Conservation (phyloP, 2,797 vertebrate genomes). For the Pseudochaenichthys georgianus region DNA sequence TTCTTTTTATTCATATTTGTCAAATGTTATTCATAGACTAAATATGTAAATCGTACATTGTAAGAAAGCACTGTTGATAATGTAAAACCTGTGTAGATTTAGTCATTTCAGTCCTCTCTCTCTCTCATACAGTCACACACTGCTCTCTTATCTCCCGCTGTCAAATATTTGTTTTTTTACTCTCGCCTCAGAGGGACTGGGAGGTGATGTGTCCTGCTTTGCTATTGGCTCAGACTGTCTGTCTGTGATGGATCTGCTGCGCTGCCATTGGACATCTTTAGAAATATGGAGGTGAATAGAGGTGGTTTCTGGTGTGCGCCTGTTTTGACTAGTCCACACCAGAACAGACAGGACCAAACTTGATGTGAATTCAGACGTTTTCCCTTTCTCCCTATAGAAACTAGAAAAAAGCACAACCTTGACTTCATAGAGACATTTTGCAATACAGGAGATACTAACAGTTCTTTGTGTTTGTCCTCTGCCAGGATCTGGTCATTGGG, state of each 20-base stretch:
- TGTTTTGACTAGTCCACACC: conserved; percentile 66
- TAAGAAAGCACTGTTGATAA: background rate
- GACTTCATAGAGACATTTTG: conserved; percentile 6
- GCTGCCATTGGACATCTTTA: conserved; percentile 55
- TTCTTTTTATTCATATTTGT: background rate
- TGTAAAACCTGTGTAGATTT: background rate
- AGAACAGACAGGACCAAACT: conserved; percentile 48
- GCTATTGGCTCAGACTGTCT: conserved; percentile 65
- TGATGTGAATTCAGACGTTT: background rate
- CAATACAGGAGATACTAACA: conserved; percentile 85
- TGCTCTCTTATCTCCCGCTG: conserved; percentile 66
- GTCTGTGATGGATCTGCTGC: conserved; percentile 42
- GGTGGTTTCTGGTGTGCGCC: conserved; percentile 55
- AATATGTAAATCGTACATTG: background rate
- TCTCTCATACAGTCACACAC: conserved; percentile 7
- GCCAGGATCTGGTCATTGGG: conserved; percentile 97
- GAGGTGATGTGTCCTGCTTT: conserved; percentile 68
- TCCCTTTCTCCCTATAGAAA: background rate
- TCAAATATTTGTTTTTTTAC: conserved; percentile 76
- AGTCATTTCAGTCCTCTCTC: background rate
- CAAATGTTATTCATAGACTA: background rate
- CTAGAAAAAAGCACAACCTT: conserved; percentile 18
- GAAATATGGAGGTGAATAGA: conserved; percentile 54
- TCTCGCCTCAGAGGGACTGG: conserved; percentile 63
- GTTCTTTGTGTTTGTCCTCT: conserved; percentile 95